phyloP scores from a whole-genome alignment of 2,113 vertebrate species.

The Ictalurus furcatus region DNA sequence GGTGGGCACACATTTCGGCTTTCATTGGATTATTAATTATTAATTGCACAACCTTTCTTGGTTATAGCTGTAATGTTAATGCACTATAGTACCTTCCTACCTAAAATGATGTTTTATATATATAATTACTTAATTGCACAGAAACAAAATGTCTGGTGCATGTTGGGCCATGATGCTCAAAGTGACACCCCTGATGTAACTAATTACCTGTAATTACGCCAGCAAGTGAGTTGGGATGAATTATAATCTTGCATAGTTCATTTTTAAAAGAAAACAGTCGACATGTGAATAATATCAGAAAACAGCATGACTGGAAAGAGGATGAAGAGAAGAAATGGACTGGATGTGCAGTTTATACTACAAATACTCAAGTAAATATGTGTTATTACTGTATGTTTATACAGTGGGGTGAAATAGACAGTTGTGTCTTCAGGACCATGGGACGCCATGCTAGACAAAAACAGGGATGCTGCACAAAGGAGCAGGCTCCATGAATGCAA shows the following conservation, averaged over 20 bases:
- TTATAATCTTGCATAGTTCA: background rate
- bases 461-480: background rate
- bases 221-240: background rate
- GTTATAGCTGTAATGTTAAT: background rate
- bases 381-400: background rate
- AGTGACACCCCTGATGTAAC: background rate
- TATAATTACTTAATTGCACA: conserved; percentile 5
- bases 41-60: background rate
- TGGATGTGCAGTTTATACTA: background rate
- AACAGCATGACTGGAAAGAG: background rate
- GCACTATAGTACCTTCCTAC: background rate
- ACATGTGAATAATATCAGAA: background rate
- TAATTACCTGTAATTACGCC: background rate
- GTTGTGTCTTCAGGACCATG: background rate
- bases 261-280: background rate
- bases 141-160: background rate
- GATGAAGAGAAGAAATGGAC: background rate
- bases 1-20: background rate
- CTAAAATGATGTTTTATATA: background rate
- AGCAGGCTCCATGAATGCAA: background rate
- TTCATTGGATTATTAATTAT: background rate
- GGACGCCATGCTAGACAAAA: background rate
- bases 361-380: background rate
- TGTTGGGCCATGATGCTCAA: background rate
- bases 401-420: background rate